A percentile compares a stretch with the other conserved stretches of the same genome.
phyloP scores from a whole-genome alignment of 2,113 vertebrate genomes.

The Cebus imitator region DNA sequence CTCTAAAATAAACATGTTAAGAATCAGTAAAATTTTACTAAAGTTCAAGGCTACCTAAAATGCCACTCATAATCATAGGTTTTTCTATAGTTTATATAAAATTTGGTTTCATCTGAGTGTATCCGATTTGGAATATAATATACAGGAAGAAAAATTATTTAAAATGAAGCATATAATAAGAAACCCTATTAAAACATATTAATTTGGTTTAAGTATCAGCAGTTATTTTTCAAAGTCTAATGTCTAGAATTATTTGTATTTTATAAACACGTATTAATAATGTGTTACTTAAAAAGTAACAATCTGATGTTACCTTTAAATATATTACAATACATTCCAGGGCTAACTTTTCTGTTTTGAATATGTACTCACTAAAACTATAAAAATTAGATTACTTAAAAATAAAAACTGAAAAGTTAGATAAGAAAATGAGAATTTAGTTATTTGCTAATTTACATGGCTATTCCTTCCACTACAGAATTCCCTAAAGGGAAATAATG shows the following conservation, averaged over 20 bases:
- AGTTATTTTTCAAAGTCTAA: neutral
- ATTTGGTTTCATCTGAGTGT: neutral
- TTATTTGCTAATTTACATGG: neutral
- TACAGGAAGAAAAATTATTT: neutral
- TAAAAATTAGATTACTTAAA: neutral
- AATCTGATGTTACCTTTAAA: neutral
- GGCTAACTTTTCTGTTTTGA: neutral
- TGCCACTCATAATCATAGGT: neutral
- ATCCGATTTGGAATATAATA: neutral
- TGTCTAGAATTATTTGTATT: neutral
- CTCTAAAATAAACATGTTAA: neutral
- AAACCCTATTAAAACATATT: neutral
- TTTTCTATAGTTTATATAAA: neutral
- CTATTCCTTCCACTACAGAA: neutral
- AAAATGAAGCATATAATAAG: neutral
- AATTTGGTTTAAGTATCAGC: neutral
- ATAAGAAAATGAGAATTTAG: neutral
- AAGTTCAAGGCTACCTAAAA: neutral
- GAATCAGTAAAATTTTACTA: neutral
- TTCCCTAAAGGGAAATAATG: neutral
- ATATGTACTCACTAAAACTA: neutral
- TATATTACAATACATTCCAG: neutral
- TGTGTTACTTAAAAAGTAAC: neutral
- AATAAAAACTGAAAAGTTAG: neutral
- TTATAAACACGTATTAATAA: neutral